phyloP scores from a whole-genome alignment of 2,888 invertebrate genomes.

The Miltochrista miniata region DNA sequence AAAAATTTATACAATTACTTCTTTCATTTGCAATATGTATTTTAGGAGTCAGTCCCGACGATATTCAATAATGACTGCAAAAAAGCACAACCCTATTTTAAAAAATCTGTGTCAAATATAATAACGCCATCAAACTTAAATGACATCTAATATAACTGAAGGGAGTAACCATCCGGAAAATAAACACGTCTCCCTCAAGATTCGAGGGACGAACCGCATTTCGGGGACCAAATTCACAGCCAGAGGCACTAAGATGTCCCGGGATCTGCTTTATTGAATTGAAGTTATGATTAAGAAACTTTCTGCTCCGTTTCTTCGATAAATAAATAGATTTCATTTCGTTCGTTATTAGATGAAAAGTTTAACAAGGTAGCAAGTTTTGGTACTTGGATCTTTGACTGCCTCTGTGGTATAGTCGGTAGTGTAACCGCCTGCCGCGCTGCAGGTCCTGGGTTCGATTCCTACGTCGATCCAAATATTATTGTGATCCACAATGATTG shows the following conservation, averaged over 20 bases:
- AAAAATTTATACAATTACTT: too few species aligned
- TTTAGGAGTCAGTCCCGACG: too few species aligned
- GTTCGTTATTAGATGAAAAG: conserved; percentile 23
- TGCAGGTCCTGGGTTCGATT: too few species aligned
- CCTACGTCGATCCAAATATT: too few species aligned
- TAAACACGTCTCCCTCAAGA: conserved; percentile 64
- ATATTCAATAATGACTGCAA: too few species aligned
- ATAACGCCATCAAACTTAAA: conserved; percentile 25
- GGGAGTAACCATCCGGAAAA: conserved; percentile 69
- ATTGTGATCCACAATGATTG: too few species aligned
- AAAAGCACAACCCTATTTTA: too few species aligned
- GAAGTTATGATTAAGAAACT: conserved; percentile 67
- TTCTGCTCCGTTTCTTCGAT: conserved; percentile 46
- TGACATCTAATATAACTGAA: conserved; percentile 47
- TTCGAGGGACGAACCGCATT: conserved; percentile 45
- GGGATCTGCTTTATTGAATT: conserved; percentile 64
- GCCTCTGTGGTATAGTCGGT: too few species aligned
- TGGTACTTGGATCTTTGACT: too few species aligned
- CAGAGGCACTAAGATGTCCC: conserved; percentile 56
- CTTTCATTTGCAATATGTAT: too few species aligned
- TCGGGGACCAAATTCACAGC: conserved; percentile 54
- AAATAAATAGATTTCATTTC: conserved; percentile 36
- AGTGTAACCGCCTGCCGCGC: too few species aligned
- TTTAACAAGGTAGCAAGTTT: conserved; percentile 1
- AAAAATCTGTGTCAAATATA: conserved; percentile 10